Percentiles rank a stretch among this genome's conserved stretches.
Conservation (phyloP, 2,113 vertebrate species). For the Struthidea cinerea region DNA sequence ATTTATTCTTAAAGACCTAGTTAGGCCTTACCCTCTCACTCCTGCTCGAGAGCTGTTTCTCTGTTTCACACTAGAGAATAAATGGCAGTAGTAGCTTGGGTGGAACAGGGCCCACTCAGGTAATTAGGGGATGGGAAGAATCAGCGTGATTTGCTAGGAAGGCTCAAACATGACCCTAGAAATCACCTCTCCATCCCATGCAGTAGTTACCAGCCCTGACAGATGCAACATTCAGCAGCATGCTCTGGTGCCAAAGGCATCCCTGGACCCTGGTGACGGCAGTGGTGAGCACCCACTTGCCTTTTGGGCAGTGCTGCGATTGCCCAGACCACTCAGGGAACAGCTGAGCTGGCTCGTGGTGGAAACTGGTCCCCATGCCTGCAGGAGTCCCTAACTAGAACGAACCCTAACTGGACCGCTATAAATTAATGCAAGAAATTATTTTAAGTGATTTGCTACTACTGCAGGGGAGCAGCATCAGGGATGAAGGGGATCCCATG, state of each 20-base stretch:
- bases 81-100: neutral
- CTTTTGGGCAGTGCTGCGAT: neutral
- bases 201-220: neutral
- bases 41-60: neutral
- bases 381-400: neutral
- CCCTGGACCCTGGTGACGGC: neutral
- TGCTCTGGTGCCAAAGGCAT: neutral
- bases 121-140: neutral
- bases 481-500: neutral
- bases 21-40: neutral
- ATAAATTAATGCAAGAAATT: neutral
- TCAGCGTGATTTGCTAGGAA: neutral
- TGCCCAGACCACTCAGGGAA: accelerated
- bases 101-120: neutral
- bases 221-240: neutral
- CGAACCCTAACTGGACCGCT: neutral
- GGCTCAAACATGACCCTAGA: neutral
- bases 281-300: neutral
- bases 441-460: neutral
- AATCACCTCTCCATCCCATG: neutral
- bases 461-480: neutral
- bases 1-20: constrained; percentile 13
- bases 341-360: neutral
- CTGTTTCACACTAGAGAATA: neutral
- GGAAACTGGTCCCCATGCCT: neutral